Evolutionary conservation across 2,113 vertebrate species (phyloP), one percentile per base, ranked within the genome.

Genomic region (Guaruba guarouba): DNA sequence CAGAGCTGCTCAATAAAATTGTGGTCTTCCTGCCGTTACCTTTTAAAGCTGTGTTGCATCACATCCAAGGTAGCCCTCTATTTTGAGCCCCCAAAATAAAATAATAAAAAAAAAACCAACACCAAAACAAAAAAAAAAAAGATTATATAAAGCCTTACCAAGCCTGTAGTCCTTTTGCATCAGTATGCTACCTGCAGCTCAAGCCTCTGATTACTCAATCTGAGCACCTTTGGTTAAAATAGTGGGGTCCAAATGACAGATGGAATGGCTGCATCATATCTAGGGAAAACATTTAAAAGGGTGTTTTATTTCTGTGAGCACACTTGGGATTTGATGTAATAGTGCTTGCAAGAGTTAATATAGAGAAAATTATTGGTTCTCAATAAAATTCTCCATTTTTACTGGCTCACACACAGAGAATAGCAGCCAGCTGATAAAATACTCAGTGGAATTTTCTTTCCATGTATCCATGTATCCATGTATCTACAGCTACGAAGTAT

Each of bases 341-440:
- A 95, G 93, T 68, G 27, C 73, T 96, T 86, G 51, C 75, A 83
- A 96, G 86, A 82, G 91, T 88, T 96, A 89, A 95, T 96, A 93
- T 10, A 95, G 69, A 89, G 93, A 91, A 95, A 97, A 96, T 93
- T 93, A 96, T 94, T 94, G 73, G 87, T 93, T 95, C 92, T 67
- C 94, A 96, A 96, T 97, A 95, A 96, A 97, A 92, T 91, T 96
- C 87, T 69, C 82, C 83, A 95, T 97, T 97, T 96, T 97, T 95
- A 96, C 91, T 97, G 95, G 95, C 95, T 95, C 55, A 7, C 24
- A 16, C 90, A 79, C 79, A 92, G 87, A 94, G 83, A 96, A 91
- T 69, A 83, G 78, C 82, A 95, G 88, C 88, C 96, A 97, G 91
- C 81, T 94, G 90, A 97, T 97, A 97, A 97, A 95, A 96, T 93